Percentiles rank a stretch among this genome's conserved stretches.
Conservation (phyloP, 2,113 vertebrate species). For the Ellobius talpinus region DNA sequence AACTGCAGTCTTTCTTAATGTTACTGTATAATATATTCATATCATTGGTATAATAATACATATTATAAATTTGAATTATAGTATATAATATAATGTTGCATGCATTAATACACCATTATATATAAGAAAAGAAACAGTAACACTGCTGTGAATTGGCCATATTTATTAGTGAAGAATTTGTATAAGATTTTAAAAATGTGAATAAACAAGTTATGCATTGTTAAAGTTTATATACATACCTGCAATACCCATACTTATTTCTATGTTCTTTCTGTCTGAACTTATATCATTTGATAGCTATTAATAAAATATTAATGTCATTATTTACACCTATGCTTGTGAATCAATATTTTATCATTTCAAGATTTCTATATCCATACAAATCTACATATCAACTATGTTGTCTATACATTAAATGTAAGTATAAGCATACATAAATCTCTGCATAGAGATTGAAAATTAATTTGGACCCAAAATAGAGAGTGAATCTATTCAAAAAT, state of each 20-base stretch:
- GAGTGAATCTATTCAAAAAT: neutral
- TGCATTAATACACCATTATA: neutral
- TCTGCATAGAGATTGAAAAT: neutral
- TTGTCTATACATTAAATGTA: neutral
- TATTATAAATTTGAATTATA: neutral
- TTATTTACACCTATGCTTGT: neutral
- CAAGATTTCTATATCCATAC: neutral
- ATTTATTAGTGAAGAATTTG: neutral
- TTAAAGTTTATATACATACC: neutral
- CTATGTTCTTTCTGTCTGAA: too few species aligned
- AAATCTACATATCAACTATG: neutral
- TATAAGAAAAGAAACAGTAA: neutral
- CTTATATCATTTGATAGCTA: neutral
- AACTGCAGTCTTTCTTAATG: neutral
- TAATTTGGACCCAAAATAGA: neutral
- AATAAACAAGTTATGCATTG: accelerated
- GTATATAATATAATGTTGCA: neutral
- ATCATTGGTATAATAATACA: neutral
- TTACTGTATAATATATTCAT: neutral
- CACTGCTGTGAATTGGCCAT: neutral
- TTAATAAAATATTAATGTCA: neutral
- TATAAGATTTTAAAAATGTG: neutral
- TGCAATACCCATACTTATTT: neutral
- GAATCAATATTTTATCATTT: neutral
- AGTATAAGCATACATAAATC: neutral